Base-by-base conservation (phyloP, 2,888 invertebrate species). In the Amiota communis region DNA sequence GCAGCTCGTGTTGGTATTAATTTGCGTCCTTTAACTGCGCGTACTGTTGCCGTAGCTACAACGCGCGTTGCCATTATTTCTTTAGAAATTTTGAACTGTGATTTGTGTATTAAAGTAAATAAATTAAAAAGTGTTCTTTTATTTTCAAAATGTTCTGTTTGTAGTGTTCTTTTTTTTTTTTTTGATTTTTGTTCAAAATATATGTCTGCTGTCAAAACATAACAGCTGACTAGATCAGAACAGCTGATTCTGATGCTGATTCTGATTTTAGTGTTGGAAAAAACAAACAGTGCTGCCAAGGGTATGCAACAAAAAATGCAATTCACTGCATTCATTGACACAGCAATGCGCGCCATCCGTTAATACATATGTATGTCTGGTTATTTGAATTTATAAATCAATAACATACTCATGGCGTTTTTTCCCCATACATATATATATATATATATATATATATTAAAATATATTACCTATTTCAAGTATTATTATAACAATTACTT, bases 31-130 rank as follows among this genome's bases (percentile, higher is more conserved):
- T 95, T 95, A 46, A 97, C 94, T 79, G 97, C 96, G 81, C 96
- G 93, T 47, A 98, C 96, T 72, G 97, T 97, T 47, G 97, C 97
- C 87, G 96, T 94, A 75, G 95, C 96, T 85, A 95, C 93, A 76
- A 93, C 92, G 92, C 93, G 94, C 79, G 95, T 93, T 89, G 95
- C 93, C 95, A 95, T 95, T 84, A 88, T 88, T 83, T 59, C 74
- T 51, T 65, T 23, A 12, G n/a, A 8, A 63, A 63, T 63, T 63
- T 63, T 12, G 46, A 36, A 36, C 13, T 63, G 13, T 23, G 36
- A 48, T 68, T 59, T 15, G 10, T 17, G 9, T 59, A 17, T 15
- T 20, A n/a, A 15, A 53, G 8, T 53, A 15, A 53, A n/a, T 53
- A 15, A 53, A 15, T n/a, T 53, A 15, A 53, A 15, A 9, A 4